These are phyloP conservation scores for Falco berigora DNA, from an alignment of 2,797 vertebrate genomes.

Conservation along the genomic window DNA sequence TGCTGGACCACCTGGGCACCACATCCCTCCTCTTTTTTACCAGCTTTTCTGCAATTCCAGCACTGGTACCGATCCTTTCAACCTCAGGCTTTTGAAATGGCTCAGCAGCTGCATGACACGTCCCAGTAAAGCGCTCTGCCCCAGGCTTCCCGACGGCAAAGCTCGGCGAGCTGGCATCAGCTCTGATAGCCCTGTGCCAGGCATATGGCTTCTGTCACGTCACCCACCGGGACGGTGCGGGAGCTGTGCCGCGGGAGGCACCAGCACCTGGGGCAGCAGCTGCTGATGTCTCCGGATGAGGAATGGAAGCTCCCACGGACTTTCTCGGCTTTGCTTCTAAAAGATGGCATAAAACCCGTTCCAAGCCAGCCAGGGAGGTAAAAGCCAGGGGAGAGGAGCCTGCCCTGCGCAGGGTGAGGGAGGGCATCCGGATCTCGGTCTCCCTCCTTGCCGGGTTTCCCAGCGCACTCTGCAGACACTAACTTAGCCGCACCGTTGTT, in stretches of 20 bases:
- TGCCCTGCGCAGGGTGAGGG: neutral
- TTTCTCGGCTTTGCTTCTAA: neutral
- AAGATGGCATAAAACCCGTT: fast-evolving
- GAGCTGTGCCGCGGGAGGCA: neutral
- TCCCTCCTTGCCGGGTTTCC: neutral
- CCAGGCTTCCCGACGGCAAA: neutral
- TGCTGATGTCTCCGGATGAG: neutral
- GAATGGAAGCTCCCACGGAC: neutral
- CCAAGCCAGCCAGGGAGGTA: fast-evolving
- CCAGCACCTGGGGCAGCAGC: neutral
- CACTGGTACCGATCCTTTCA: neutral
- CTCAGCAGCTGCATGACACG: neutral
- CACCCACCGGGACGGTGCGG: fast-evolving
- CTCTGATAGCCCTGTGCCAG: neutral
- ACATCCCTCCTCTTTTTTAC: neutral
- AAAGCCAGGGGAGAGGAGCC: neutral
- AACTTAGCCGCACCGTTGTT: neutral
- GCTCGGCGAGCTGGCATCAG: neutral
- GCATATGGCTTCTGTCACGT: neutral
- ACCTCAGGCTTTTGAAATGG: fast-evolving
- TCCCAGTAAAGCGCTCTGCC: neutral
- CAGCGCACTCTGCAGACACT: neutral
- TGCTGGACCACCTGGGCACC: neutral
- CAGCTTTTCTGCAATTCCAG: neutral
- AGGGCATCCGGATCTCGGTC: fast-evolving